Conservation (phyloP, 2,797 vertebrate species). For the Forpus xanthops region DNA sequence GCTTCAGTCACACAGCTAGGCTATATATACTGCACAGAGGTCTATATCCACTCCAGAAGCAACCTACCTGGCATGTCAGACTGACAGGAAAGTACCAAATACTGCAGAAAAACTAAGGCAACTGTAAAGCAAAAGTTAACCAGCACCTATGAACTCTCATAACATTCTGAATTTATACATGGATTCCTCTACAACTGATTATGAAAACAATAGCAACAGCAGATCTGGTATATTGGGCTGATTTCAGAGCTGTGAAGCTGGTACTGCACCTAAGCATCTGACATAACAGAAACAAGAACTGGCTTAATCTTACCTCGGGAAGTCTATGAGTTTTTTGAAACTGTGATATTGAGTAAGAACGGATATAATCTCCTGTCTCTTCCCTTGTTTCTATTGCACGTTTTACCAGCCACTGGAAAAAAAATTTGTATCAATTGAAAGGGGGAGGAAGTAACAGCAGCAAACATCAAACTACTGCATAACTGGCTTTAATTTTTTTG, state of each 20-base stretch:
- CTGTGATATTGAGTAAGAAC: slow-evolving; percentile 92
- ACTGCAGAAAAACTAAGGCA: neutral
- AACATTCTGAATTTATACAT: neutral
- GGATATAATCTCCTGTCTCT: slow-evolving; percentile 96
- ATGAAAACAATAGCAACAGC: neutral
- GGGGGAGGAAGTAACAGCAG: neutral
- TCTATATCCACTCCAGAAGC: neutral
- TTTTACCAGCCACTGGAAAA: slow-evolving; percentile 93
- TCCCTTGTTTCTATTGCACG: slow-evolving; percentile 96
- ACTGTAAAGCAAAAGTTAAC: neutral
- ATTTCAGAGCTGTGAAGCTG: neutral
- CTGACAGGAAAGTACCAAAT: neutral
- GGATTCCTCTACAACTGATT: neutral
- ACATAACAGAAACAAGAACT: neutral
- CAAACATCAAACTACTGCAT: neutral
- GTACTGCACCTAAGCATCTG: neutral
- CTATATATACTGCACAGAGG: neutral
- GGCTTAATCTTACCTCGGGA: slow-evolving; percentile 84
- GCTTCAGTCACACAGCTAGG: neutral
- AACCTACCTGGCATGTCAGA: neutral
- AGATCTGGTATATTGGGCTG: neutral
- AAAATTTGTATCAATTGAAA: neutral
- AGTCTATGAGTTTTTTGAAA: slow-evolving; percentile 93
- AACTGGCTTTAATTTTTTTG: neutral
- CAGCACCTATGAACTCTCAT: neutral